Conservation (phyloP, 2,888 invertebrate genomes). For the Icerya purchasi region DNA sequence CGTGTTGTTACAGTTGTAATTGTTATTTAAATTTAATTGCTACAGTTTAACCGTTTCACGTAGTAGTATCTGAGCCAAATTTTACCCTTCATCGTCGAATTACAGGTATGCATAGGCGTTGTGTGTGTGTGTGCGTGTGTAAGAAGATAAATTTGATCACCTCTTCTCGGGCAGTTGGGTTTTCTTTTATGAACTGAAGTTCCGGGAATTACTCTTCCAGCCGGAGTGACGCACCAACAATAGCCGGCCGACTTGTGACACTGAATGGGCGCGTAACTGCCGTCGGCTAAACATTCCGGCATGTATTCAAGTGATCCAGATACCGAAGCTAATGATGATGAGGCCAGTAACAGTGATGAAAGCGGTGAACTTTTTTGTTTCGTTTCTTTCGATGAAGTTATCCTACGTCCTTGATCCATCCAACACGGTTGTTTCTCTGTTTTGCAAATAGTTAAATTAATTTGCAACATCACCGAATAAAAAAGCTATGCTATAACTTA, state of each 20-base stretch:
- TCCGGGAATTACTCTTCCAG: conserved; percentile 60
- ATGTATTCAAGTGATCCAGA: conserved; percentile 36
- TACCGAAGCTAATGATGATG: conserved; percentile 20
- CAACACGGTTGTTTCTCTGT: conserved; percentile 28
- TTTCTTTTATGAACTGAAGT: conserved; percentile 34
- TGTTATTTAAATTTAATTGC: too few species aligned
- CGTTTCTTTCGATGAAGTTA: conserved; percentile 25
- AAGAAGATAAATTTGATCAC: too few species aligned
- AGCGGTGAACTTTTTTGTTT: not conserved
- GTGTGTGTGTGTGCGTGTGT: too few species aligned
- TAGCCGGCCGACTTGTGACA: conserved; percentile 51
- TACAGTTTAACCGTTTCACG: too few species aligned
- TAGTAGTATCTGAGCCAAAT: too few species aligned
- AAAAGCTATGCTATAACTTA: too few species aligned
- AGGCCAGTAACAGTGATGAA: not conserved
- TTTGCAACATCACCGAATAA: too few species aligned
- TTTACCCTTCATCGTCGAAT: too few species aligned
- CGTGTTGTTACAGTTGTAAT: too few species aligned
- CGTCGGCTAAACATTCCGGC: conserved; percentile 62
- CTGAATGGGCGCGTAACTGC: conserved; percentile 65
- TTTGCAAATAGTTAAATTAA: conserved; percentile 11
- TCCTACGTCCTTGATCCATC: conserved; percentile 20
- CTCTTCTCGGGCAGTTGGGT: conserved; percentile 35
- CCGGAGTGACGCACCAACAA: conserved; percentile 79
- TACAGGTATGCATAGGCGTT: too few species aligned